phyloP scores from a whole-genome alignment of 2,797 vertebrate species.

The Pseudochirops corinnae region DNA sequence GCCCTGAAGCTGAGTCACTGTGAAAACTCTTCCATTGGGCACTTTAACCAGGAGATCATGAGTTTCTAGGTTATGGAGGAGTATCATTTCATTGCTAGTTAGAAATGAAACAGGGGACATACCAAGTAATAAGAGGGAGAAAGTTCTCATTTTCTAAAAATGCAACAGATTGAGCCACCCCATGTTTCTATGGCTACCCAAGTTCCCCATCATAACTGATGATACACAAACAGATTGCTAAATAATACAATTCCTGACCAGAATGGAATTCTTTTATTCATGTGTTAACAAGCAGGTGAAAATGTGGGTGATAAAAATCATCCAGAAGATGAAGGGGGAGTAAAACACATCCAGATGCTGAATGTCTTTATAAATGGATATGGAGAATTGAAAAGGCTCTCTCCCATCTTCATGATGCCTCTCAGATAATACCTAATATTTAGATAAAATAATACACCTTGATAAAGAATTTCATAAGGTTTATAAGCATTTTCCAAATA shows the following conservation, averaged over 20 bases:
- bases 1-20: conserved; percentile 32
- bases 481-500: neutral
- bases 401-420: neutral
- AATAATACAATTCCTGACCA: conserved; percentile 58
- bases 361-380: neutral
- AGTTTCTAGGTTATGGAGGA: conserved; percentile 27
- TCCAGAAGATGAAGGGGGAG: neutral
- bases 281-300: neutral
- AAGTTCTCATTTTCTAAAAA: conserved; percentile 59
- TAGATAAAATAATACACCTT: neutral
- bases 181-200: conserved; percentile 75
- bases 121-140: conserved; percentile 39
- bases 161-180: conserved; percentile 55
- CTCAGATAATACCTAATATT: neutral
- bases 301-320: neutral
- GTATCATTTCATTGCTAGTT: conserved; percentile 24
- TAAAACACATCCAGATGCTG: neutral
- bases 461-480: neutral
- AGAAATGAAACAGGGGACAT: conserved; percentile 9
- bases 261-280: conserved; percentile 50
- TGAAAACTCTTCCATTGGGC: neutral
- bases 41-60: neutral
- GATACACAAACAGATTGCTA: conserved; percentile 68
- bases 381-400: neutral
- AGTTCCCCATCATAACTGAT: conserved; percentile 66